Evolutionary conservation across 2,113 vertebrate genomes (phyloP).

Genomic region (Alaudala cheleensis): DNA sequence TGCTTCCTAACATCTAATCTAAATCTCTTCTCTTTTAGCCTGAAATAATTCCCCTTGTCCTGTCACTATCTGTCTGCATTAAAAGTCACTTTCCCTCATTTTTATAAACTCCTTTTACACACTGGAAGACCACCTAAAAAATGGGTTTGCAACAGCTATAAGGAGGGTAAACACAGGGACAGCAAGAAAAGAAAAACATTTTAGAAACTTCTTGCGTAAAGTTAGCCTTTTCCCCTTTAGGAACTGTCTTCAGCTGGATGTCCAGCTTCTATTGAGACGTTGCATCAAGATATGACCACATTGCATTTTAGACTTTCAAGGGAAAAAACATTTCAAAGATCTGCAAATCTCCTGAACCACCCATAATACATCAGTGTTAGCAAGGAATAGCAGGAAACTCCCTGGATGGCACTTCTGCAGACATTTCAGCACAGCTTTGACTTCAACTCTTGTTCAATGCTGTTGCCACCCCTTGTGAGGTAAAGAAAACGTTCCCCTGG

Average conservation of each 20-base stretch:
- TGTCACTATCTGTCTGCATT: background rate
- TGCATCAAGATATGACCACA: background rate
- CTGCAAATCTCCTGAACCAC: background rate
- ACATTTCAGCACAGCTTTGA: background rate
- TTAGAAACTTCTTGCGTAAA: background rate
- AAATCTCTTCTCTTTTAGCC: background rate
- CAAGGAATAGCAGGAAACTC: background rate
- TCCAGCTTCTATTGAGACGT: background rate
- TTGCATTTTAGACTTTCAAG: background rate
- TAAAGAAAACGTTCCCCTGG: background rate
- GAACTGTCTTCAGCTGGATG: background rate
- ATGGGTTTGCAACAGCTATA: background rate
- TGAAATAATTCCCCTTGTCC: background rate
- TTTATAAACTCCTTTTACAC: background rate
- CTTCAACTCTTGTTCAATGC: background rate
- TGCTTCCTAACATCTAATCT: background rate
- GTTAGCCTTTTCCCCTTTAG: background rate
- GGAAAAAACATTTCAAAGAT: background rate
- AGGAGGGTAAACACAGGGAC: background rate
- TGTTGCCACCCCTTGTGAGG: background rate
- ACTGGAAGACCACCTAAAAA: background rate
- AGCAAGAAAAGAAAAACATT: background rate
- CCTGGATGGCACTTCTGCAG: background rate
- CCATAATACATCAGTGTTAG: fast-evolving
- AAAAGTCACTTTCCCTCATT: background rate